These are phyloP conservation scores for Equus quagga DNA, from an alignment of 2,113 vertebrate species.

Conservation along the genomic window DNA sequence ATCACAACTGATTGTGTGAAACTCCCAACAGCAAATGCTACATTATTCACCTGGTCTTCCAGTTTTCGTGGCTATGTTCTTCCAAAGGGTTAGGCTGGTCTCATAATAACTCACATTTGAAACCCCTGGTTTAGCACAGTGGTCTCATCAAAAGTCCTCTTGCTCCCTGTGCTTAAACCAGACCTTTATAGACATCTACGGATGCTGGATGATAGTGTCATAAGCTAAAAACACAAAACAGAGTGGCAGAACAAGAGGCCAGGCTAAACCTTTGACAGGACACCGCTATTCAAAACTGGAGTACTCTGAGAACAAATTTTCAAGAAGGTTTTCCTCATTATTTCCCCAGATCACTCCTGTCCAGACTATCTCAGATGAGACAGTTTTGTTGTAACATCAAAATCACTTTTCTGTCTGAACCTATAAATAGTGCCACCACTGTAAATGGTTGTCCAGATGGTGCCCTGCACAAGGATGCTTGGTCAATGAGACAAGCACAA, in stretches of 20 bases:
- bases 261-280: neutral
- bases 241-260: neutral
- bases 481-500: neutral
- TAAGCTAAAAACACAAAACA: constrained; percentile 5
- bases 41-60: neutral
- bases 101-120: neutral
- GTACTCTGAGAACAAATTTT: constrained; percentile 3
- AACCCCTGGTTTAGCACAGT: neutral
- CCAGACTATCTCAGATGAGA: neutral
- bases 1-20: neutral
- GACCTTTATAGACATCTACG: neutral
- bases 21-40: neutral
- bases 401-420: neutral
- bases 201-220: neutral
- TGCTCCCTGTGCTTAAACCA: neutral
- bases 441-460: neutral
- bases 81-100: neutral
- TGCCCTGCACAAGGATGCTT: neutral
- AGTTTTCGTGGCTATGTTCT: neutral
- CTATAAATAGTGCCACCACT: neutral
- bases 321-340: neutral
- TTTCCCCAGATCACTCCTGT: neutral
- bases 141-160: neutral
- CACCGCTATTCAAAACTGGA: neutral
- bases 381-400: neutral